A percentile compares a stretch with the other conserved stretches of the same genome.
These are phyloP conservation scores for Montifringilla adamsi DNA, from an alignment of 2,113 vertebrate genomes.

Conservation along the genomic window DNA sequence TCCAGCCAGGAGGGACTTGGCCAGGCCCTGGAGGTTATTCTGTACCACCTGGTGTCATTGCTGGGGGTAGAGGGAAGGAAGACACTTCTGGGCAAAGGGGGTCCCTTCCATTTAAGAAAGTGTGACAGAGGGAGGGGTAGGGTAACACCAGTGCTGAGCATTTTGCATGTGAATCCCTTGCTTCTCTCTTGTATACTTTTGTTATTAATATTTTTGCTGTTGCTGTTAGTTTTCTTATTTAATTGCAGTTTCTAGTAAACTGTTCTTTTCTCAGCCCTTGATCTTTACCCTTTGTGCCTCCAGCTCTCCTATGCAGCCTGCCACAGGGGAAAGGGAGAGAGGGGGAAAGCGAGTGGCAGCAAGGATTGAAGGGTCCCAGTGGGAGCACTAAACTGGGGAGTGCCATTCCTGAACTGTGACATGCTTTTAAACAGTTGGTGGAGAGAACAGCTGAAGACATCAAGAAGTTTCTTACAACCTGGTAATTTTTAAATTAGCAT, in stretches of 20 bases:
- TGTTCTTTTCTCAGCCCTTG: neutral
- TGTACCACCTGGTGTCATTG: neutral
- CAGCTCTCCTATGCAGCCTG: neutral
- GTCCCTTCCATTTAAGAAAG: neutral
- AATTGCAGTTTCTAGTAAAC: neutral
- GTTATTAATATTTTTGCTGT: neutral
- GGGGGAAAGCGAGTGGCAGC: accelerated
- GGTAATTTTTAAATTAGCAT: neutral
- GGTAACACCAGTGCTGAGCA: neutral
- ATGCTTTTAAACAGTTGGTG: neutral
- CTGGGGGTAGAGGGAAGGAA: neutral
- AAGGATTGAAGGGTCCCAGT: neutral
- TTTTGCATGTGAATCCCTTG: accelerated
- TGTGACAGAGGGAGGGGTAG: no score
- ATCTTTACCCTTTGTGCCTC: neutral
- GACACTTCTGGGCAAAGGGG: neutral
- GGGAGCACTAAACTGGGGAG: neutral
- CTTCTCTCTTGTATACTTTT: neutral
- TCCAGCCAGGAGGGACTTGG: neutral
- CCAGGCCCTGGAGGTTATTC: neutral
- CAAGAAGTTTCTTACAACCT: neutral
- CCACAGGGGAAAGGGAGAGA: no score
- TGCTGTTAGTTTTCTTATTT: neutral
- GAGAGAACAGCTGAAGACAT: neutral
- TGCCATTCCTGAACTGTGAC: neutral